Base-by-base conservation (phyloP, 1,140 invertebrate species). In the Chironomus striatipennis region DNA sequence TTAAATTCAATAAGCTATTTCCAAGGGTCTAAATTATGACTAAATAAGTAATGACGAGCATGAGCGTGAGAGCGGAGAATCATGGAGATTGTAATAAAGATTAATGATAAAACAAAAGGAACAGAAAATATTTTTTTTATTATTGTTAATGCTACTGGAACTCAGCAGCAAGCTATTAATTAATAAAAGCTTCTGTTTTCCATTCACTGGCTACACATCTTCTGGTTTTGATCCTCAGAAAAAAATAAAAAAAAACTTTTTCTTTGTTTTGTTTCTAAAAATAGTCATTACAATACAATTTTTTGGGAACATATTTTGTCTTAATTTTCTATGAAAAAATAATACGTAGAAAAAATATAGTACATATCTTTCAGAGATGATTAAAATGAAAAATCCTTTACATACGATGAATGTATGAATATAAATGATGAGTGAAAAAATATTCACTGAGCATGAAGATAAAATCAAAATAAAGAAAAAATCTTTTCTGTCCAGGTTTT, bases 141-240 rank as follows among this genome's bases (percentile, higher is more conserved):
- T n/a, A 57, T n/a, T 57, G 47, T 57, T 12, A 8, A 47, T 47
- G 8, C n/a, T 57, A 5, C 12, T 57, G 47, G 47, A n/a, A n/a
- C 47, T 57, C 47, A n/a, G 12, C n/a, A n/a, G 2, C 42, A 12
- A 47, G 43, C 47, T 57, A 57, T 15, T n/a, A 57, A 47, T 47
- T 47, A 47, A 47, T 47, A 57, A 57, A 57, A 57, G 47, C 47
- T 57, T 57, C 47, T 57, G 47, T 57, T 57, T 57, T n/a, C 12
- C 47, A 57, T 57, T 57, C 24, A 34, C 24, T 34, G 24, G 24
- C 24, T 34, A 34, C 24, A 34, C 24, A 34, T 34, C 24, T 34
- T 34, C 24, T 34, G 24, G 24, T 34, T 34, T 34, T 34, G 24
- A 34, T 34, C 1, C 24, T 34, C 24, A 34, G 5, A 34, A 34